A percentile compares a stretch with the other conserved stretches of the same genome.
phyloP scores from a whole-genome alignment of 2,888 invertebrate species.

The Mesoligia furuncula region DNA sequence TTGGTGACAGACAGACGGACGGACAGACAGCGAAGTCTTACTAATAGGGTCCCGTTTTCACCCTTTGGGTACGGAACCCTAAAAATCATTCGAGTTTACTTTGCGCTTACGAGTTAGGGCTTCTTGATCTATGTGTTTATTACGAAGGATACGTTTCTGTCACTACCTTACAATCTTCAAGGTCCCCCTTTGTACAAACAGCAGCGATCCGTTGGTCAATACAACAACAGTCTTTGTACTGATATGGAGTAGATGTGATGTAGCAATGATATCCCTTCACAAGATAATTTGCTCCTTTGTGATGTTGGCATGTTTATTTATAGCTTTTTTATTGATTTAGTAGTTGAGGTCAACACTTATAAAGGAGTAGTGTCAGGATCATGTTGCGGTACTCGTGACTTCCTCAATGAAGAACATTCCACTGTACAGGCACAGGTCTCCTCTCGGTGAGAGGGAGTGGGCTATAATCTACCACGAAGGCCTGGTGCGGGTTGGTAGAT shows the following conservation, averaged over 20 bases:
- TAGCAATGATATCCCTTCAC: constrained; percentile 14
- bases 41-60: too few species aligned
- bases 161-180: constrained; percentile 14
- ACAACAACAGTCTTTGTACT: constrained; percentile 32
- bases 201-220: constrained; percentile 13
- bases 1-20: too few species aligned
- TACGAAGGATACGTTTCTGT: neutral
- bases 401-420: constrained; percentile 9
- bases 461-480: too few species aligned
- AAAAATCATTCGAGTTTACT: too few species aligned
- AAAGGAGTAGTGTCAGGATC: constrained; percentile 1
- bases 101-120: neutral
- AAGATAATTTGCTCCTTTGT: constrained; percentile 33
- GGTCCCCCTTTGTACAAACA: constrained; percentile 28
- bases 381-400: neutral
- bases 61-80: too few species aligned
- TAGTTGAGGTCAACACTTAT: constrained; percentile 3
- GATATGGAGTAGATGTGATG: constrained; percentile 16
- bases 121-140: neutral
- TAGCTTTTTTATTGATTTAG: constrained; percentile 38
- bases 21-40: too few species aligned
- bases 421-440: too few species aligned
- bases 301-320: constrained; percentile 43
- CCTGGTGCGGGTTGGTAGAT: too few species aligned
- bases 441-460: too few species aligned